A percentile compares a stretch with the other conserved stretches of the same genome.
phyloP scores from a whole-genome alignment of 2,797 vertebrate species.

The Tadarida brasiliensis region DNA sequence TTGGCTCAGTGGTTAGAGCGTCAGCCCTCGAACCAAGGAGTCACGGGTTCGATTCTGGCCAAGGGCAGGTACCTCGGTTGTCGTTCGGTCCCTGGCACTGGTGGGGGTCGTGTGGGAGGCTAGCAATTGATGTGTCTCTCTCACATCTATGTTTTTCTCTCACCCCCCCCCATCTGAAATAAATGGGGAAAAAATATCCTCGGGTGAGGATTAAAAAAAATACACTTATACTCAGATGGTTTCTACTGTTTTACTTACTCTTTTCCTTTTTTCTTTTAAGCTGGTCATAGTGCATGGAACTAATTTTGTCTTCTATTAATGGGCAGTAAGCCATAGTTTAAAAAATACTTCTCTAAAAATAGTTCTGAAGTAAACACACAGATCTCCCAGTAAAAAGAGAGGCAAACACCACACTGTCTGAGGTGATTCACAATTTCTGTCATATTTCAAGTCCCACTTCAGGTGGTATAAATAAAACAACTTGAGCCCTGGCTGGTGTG shows the following conservation, averaged over 20 bases:
- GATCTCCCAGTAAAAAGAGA: not conserved
- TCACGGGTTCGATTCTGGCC: too few relatives aligned
- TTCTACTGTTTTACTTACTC: not conserved
- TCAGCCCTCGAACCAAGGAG: too few relatives aligned
- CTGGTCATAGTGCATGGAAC: not conserved
- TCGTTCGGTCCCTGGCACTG: too few relatives aligned
- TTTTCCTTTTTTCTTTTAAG: not conserved
- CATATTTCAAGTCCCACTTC: not conserved
- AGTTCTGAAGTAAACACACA: not conserved
- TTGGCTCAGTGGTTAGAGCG: too few relatives aligned
- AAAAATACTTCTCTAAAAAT: slow-evolving; percentile 49
- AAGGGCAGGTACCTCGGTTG: too few relatives aligned
- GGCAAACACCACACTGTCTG: not conserved
- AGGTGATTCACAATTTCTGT: not conserved
- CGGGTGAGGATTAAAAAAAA: not conserved
- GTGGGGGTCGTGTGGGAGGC: too few relatives aligned
- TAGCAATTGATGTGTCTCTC: too few relatives aligned
- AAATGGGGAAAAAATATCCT: too few relatives aligned
- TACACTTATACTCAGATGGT: not conserved
- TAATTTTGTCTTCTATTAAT: slow-evolving; percentile 28
- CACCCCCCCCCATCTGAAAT: too few relatives aligned
- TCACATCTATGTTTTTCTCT: too few relatives aligned
- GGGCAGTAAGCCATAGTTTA: not conserved
- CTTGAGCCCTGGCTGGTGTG: too few relatives aligned
- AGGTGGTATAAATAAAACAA: not conserved